Evolutionary conservation across 2,888 invertebrate genomes (phyloP).

Genomic region (Dynastes tityus): DNA sequence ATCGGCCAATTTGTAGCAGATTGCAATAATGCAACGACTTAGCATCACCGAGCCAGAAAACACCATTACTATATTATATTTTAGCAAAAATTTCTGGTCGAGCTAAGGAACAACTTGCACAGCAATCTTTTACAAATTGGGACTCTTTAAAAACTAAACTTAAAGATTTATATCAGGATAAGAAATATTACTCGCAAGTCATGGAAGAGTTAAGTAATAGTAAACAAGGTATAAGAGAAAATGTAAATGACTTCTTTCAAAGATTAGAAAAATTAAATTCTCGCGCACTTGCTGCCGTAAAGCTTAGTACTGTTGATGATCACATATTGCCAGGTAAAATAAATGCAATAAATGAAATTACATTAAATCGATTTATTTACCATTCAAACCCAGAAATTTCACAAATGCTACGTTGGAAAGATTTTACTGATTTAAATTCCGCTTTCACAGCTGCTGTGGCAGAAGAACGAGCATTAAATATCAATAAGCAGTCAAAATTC

Average conservation of each 20-base stretch:
- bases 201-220: not conserved
- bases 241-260: not conserved
- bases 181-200: not conserved
- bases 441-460: not conserved
- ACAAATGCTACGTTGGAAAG: not conserved
- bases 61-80: too few species aligned
- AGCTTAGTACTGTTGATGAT: not conserved
- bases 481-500: too few species aligned
- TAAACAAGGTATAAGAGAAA: not conserved
- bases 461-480: not conserved
- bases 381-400: not conserved
- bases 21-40: too few species aligned
- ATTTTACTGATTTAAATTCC: not conserved
- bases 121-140: not conserved
- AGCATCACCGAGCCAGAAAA: too few species aligned
- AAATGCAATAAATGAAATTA: not conserved
- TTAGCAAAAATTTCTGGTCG: not conserved
- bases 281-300: not conserved
- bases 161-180: conserved; percentile 12
- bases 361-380: conserved; percentile 3
- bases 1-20: too few species aligned
- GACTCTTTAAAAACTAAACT: not conserved
- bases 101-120: not conserved
- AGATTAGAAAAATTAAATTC: not conserved
- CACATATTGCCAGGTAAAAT: not conserved